These are phyloP conservation scores for Plebejus melissa DNA, from an alignment of 2,888 invertebrate species.

Conservation along the genomic window DNA sequence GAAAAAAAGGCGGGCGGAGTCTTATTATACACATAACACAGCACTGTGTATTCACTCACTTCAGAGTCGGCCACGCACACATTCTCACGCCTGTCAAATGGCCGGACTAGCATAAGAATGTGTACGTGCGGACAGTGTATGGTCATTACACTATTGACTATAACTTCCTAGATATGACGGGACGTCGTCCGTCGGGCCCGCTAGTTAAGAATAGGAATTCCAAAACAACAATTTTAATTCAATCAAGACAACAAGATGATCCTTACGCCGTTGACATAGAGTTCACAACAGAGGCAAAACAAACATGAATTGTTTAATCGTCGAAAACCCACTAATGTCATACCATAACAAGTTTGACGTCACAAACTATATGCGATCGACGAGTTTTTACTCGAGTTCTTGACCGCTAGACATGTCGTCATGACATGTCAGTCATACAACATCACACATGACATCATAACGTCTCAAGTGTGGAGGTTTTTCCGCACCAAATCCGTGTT, in stretches of 20 bases:
- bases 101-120: too few relatives aligned
- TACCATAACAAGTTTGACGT: neutral
- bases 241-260: neutral
- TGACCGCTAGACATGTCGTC: neutral
- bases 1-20: too few relatives aligned
- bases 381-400: neutral
- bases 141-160: too few relatives aligned
- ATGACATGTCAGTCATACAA: neutral
- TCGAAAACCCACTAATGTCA: neutral
- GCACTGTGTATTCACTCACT: too few relatives aligned
- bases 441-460: conserved; percentile 7
- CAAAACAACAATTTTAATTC: too few relatives aligned
- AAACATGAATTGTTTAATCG: neutral
- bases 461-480: conserved; percentile 13
- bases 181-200: too few relatives aligned
- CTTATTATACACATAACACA: too few relatives aligned
- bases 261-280: neutral
- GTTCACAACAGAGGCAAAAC: neutral
- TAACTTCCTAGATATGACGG: too few relatives aligned
- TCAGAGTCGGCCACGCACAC: too few relatives aligned
- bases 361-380: neutral
- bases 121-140: too few relatives aligned
- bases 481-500: conserved; percentile 1
- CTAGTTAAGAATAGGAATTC: too few relatives aligned
- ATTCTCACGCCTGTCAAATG: too few relatives aligned